Percentiles rank a stretch among this genome's conserved stretches.
Evolutionary conservation across 2,797 vertebrate genomes (phyloP).

Genomic region (Setipinna tenuifilis): DNA sequence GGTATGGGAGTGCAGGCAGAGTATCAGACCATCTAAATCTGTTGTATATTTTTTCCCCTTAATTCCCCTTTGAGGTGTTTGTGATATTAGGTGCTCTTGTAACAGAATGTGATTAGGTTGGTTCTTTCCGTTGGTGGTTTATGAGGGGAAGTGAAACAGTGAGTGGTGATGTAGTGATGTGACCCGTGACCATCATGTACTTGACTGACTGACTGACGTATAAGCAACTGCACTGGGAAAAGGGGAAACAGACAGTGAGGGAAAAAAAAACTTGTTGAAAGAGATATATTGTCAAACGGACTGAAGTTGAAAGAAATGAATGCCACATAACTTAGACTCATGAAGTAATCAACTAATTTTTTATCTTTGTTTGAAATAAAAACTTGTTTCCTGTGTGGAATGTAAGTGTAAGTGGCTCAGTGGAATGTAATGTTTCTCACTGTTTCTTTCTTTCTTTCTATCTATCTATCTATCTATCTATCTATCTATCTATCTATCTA

Average conservation of each 20-base stretch:
- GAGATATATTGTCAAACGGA: background rate
- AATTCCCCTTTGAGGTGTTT: background rate
- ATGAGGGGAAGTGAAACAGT: slow-evolving; percentile 40
- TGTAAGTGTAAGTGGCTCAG: too few species aligned
- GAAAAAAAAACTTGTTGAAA: background rate
- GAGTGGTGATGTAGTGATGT: background rate
- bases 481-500: background rate
- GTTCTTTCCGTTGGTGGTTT: background rate
- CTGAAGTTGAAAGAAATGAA: background rate
- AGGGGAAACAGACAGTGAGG: background rate
- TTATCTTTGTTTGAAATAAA: background rate
- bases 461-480: slow-evolving; percentile 3
- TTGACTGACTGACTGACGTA: background rate
- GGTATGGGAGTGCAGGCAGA: background rate
- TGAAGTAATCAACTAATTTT: background rate
- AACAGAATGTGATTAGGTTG: slow-evolving; percentile 20
- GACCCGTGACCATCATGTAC: background rate
- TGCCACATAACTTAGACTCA: background rate
- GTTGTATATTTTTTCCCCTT: background rate
- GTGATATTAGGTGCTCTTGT: background rate
- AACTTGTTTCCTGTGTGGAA: background rate
- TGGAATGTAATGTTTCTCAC: background rate
- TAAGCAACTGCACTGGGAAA: too few species aligned
- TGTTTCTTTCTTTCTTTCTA: background rate
- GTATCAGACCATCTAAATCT: slow-evolving; percentile 2